phyloP scores from a whole-genome alignment of 2,888 invertebrate genomes.

The Cephus runcator region DNA sequence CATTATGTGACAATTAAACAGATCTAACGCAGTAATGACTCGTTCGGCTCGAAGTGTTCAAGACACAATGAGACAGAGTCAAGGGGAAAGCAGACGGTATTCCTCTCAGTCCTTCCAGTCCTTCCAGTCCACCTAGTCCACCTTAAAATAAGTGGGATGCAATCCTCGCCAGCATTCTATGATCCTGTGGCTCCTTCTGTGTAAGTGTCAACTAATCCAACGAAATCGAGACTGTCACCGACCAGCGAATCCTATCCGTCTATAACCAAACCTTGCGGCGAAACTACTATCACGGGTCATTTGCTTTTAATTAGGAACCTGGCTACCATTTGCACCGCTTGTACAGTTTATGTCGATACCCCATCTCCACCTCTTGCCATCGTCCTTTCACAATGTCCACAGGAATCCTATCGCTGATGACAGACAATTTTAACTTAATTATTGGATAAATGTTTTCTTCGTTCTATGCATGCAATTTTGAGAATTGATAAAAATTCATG shows the following conservation, averaged over 20 bases:
- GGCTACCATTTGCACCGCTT: conserved; percentile 34
- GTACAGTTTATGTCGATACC: conserved; percentile 28
- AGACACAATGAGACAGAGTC: neutral
- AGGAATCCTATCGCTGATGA: neutral
- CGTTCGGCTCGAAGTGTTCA: conserved; percentile 7
- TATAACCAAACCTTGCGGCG: neutral
- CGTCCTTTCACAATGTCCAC: neutral
- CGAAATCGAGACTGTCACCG: neutral
- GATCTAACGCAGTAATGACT: conserved; percentile 38
- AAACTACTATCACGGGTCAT: conserved; percentile 48
- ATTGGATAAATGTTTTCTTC: neutral
- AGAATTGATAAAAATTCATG: neutral
- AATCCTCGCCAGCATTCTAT: neutral
- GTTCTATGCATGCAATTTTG: neutral
- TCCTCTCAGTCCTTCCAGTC: neutral
- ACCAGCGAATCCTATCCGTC: neutral
- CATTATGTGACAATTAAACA: conserved; percentile 41
- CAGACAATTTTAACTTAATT: neutral
- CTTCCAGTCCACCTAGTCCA: neutral
- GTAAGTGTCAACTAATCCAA: conserved; percentile 1
- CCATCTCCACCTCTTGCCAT: conserved; percentile 5
- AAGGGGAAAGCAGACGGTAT: neutral
- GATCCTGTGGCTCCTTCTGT: neutral
- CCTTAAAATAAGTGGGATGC: neutral
- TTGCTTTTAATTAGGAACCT: conserved; percentile 53